Base-by-base conservation (phyloP, 2,113 vertebrate genomes). In the Lagopus leucura region DNA sequence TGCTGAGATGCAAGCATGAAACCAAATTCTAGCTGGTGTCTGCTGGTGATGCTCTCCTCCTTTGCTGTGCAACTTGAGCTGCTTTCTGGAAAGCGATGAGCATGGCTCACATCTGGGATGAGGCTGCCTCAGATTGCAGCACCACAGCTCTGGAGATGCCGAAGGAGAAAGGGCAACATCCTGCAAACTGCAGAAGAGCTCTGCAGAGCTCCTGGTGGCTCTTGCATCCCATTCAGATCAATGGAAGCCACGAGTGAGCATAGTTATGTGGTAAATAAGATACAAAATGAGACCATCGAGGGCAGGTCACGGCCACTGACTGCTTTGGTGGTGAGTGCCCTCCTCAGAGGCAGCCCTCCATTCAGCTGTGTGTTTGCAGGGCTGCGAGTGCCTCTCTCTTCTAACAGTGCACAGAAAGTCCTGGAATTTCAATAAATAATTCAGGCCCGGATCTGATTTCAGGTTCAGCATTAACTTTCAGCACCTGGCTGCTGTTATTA, bases 401-500 rank as follows among this genome's bases (percentile, higher is more conserved):
- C 89, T 89, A 91, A 83, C 27, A 81, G 52, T 86, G 86, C 94
- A 95, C 88, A 95, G 86, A 89, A 92, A 96, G 96, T 98, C 13
- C 94, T 98, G 98, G 98, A 98, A 98, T 98, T 98, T 98, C 97
- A 97, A 97, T 98, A 95, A 98, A 98, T 98, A 97, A 98, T 98
- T 98, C 96, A 98, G 75, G 36, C 36, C 42, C 5, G 13, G 93
- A 72, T 98, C 96, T 66, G n/a, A 93, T 98, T 98, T 96, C 98
- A 64, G 71, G 87, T 40, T 84, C 79, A 88, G 97, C 66, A 40
- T 97, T 97, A 87, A 87, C 97, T 98, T 98, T 97, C 98, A 98
- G 96, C 94, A 67, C 86, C 79, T 92, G 96, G 91, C 89, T 94
- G 91, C 94, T 94, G 70, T 89, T 95, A 87, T 88, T 94, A 48